These are phyloP conservation scores for Teleogryllus occipitalis DNA, from an alignment of 1,140 invertebrate genomes.

Conservation along the genomic window DNA sequence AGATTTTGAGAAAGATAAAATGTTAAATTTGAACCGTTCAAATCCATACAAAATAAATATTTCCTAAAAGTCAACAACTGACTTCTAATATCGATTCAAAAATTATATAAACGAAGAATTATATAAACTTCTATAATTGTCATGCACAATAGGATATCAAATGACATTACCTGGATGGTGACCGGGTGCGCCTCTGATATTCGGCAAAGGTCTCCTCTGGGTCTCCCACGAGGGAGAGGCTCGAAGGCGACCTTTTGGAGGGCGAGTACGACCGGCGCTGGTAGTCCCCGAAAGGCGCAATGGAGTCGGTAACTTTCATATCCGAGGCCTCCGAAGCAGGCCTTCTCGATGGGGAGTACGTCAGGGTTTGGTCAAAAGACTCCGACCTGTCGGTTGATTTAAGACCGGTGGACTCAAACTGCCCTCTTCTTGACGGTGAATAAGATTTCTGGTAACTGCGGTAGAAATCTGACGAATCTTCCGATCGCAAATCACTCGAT, in stretches of 20 bases:
- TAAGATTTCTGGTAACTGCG: not conserved
- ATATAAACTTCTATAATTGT: too few species aligned
- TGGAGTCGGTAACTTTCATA: not conserved
- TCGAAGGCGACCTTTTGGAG: not conserved
- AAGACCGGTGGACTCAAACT: not conserved
- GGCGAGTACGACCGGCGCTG: not conserved
- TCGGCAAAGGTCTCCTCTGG: not conserved
- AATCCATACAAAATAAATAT: too few species aligned
- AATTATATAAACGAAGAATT: too few species aligned
- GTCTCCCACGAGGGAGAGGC: not conserved
- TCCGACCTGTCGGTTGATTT: not conserved
- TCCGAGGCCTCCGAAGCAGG: not conserved
- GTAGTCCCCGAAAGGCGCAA: not conserved
- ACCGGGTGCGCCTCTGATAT: not conserved
- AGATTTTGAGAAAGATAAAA: too few species aligned
- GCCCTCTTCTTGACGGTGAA: not conserved
- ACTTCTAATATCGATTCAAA: too few species aligned
- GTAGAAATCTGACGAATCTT: not conserved
- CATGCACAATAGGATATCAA: not conserved
- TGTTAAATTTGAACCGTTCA: too few species aligned
- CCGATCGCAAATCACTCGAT: not conserved
- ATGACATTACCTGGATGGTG: not conserved
- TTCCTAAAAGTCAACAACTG: too few species aligned
- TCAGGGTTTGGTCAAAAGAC: not conserved
- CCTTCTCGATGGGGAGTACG: not conserved